Conservation (phyloP, 1,140 invertebrate species). For the Drosophila quadrilineata region DNA sequence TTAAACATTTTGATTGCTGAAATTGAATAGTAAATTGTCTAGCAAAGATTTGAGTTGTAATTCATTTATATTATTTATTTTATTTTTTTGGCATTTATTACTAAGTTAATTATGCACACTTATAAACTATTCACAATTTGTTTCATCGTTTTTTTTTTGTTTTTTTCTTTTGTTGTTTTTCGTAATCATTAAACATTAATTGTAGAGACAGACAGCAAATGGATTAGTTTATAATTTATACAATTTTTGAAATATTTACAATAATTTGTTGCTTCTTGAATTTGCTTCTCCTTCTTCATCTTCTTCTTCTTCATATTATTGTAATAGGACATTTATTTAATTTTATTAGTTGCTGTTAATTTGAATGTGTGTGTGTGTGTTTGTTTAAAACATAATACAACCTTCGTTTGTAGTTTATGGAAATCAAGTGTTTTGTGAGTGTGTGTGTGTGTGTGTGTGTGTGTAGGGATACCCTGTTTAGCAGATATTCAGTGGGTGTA, state of each 20-base stretch:
- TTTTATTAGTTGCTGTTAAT: conserved; percentile 26
- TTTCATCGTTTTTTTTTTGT: conserved; percentile 48
- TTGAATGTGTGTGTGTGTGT: conserved; percentile 23
- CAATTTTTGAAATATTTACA: conserved; percentile 43
- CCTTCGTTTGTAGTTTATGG: conserved; percentile 46
- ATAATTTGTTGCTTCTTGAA: conserved; percentile 30
- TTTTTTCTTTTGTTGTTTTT: too few relatives aligned
- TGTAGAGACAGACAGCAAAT: conserved; percentile 56
- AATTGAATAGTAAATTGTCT: too few relatives aligned
- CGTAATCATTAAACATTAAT: conserved; percentile 24
- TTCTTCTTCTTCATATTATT: conserved; percentile 24
- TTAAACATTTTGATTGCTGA: too few relatives aligned
- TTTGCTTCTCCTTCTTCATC: conserved; percentile 35
- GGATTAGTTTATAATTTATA: conserved; percentile 48
- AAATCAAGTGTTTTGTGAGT: conserved; percentile 34
- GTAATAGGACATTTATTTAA: conserved; percentile 58
- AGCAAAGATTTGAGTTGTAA: background rate
- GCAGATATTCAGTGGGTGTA: too few relatives aligned
- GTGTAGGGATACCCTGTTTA: too few relatives aligned
- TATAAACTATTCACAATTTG: conserved; percentile 67
- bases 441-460: too few relatives aligned
- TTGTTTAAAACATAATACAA: conserved; percentile 72
- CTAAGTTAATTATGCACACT: conserved; percentile 70
- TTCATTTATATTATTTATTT: conserved; percentile 24
- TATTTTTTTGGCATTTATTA: conserved; percentile 48